Conservation (phyloP, 2,888 invertebrate genomes). For the Digitonthophagus gazella region DNA sequence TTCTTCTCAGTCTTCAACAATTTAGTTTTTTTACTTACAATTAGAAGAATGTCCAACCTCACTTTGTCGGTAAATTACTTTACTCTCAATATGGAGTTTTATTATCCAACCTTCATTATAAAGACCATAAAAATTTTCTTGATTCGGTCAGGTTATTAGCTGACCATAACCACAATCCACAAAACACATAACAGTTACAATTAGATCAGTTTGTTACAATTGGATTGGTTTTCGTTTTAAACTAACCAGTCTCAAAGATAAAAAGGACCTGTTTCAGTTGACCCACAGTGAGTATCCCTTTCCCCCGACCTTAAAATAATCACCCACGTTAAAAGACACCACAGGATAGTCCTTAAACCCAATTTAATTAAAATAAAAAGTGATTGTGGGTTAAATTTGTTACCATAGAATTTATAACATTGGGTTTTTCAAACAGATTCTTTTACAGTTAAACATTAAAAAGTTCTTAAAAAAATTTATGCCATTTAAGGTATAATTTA, state of each 20-base stretch:
- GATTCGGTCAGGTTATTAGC: not conserved
- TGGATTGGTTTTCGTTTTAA: not conserved
- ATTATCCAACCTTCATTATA: not conserved
- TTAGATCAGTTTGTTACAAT: not conserved
- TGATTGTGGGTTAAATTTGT: not conserved
- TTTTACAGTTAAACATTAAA: too few relatives aligned
- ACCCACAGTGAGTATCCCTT: not conserved
- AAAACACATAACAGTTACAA: not conserved
- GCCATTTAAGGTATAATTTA: too few relatives aligned
- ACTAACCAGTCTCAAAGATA: not conserved
- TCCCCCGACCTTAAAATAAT: not conserved
- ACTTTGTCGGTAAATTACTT: not conserved
- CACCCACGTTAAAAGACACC: not conserved
- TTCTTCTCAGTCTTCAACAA: too few relatives aligned
- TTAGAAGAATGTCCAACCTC: not conserved
- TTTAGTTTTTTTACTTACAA: too few relatives aligned
- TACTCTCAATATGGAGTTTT: not conserved
- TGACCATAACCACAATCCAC: not conserved
- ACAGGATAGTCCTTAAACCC: not conserved
- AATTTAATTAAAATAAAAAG: not conserved
- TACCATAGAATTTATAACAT: not conserved
- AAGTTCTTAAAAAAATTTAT: too few relatives aligned
- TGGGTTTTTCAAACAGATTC: too few relatives aligned
- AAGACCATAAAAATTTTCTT: not conserved
- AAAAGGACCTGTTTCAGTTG: not conserved